Evolutionary conservation across 2,888 invertebrate species (phyloP).

Genomic region (Hirtodrosophila trivittata): DNA sequence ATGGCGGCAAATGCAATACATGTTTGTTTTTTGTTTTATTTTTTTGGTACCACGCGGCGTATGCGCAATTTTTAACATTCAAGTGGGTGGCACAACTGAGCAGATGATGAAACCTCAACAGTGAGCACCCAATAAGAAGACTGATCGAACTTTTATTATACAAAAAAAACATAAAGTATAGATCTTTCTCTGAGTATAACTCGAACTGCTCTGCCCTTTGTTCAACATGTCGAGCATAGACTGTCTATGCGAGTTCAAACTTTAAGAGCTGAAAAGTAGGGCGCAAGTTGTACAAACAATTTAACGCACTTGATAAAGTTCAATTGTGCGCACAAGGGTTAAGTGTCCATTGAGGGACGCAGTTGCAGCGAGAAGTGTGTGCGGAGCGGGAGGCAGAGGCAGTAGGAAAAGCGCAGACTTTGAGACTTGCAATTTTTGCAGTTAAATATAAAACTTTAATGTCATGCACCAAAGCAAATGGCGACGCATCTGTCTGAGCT

Average conservation of each 20-base stretch:
- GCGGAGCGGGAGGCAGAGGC: slow-evolving; percentile 14
- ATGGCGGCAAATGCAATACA: slow-evolving; percentile 52
- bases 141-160: neutral
- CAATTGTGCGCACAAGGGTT: slow-evolving; percentile 63
- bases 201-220: neutral
- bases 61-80: slow-evolving; percentile 51
- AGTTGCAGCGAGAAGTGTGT: neutral
- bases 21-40: slow-evolving; percentile 2
- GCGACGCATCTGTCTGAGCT: slow-evolving; percentile 61
- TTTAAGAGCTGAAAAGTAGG: slow-evolving; percentile 52
- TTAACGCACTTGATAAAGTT: slow-evolving; percentile 68
- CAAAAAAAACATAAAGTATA: neutral
- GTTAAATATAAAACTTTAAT: slow-evolving; percentile 77
- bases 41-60: slow-evolving; percentile 54
- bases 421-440: slow-evolving; percentile 36
- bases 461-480: slow-evolving; percentile 69
- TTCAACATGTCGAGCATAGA: slow-evolving; percentile 19
- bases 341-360: slow-evolving; percentile 46
- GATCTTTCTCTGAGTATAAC: too few species aligned
- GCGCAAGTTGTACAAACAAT: slow-evolving; percentile 52
- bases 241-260: slow-evolving; percentile 11
- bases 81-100: slow-evolving; percentile 49
- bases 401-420: slow-evolving; percentile 20
- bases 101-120: slow-evolving; percentile 31
- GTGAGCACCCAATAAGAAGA: slow-evolving; percentile 5